Evolutionary conservation across 2,113 vertebrate genomes (phyloP).

Genomic region (Hystrix brachyura): DNA sequence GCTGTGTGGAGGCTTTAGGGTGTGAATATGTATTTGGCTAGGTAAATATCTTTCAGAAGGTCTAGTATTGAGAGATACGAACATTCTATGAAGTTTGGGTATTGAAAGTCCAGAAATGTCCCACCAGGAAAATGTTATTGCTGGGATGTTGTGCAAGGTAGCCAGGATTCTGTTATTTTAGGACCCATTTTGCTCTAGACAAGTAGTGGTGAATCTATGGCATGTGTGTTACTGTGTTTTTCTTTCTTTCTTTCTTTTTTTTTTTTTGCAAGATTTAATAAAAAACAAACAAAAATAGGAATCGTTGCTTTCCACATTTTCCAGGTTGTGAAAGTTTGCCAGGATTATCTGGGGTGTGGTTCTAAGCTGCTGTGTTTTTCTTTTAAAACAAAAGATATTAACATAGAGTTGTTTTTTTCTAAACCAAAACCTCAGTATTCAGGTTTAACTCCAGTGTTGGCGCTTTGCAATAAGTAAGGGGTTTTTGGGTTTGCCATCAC

Average conservation of each 20-base stretch:
- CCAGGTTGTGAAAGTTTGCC: conserved; percentile 77
- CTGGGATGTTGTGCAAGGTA: not conserved
- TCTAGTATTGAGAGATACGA: not conserved
- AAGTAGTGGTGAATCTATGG: not conserved
- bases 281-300: conserved; percentile 82
- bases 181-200: not conserved
- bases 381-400: not conserved
- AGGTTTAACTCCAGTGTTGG: not conserved
- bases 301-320: conserved; percentile 80
- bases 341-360: conserved; percentile 33
- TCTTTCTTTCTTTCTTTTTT: not conserved
- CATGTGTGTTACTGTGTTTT: not conserved
- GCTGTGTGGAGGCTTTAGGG: not conserved
- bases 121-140: not conserved
- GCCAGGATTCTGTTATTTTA: not conserved
- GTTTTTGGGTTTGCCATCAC: not conserved
- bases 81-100: not conserved
- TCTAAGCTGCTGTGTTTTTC: conserved; percentile 47
- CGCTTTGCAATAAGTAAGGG: not conserved
- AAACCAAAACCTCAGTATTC: not conserved
- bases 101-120: not conserved
- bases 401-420: not conserved
- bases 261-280: conserved; percentile 83
- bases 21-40: not conserved
- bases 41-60: not conserved